Conservation (phyloP, 1,140 invertebrate species). For the Drosophila subobscura region DNA sequence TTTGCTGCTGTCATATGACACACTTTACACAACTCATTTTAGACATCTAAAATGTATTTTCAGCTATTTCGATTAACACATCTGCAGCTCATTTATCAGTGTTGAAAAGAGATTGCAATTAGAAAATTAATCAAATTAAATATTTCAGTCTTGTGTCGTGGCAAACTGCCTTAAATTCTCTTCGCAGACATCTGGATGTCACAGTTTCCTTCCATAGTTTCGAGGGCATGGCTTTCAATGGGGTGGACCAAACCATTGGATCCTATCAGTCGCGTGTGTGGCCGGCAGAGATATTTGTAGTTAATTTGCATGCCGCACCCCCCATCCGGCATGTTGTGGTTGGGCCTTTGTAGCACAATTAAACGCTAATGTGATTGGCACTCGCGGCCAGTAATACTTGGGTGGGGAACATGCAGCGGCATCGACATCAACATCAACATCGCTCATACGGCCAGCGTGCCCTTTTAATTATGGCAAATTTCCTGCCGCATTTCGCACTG, state of each 20-base stretch:
- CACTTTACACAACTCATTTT: too few relatives aligned
- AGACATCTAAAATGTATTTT: too few relatives aligned
- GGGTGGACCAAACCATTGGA: slow-evolving; percentile 1
- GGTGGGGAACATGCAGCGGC: neutral
- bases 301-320: slow-evolving; percentile 36
- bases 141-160: too few relatives aligned
- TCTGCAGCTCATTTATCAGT: too few relatives aligned
- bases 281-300: slow-evolving; percentile 26
- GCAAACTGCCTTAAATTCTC: too few relatives aligned
- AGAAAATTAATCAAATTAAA: too few relatives aligned
- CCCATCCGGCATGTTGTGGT: slow-evolving; percentile 35
- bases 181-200: too few relatives aligned
- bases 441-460: slow-evolving; percentile 12
- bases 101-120: too few relatives aligned
- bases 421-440: slow-evolving; percentile 1
- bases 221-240: neutral
- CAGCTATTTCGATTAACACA: too few relatives aligned
- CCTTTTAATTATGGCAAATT: slow-evolving; percentile 30
- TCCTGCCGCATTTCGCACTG: slow-evolving; percentile 31
- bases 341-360: slow-evolving; percentile 37
- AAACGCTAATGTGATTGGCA: slow-evolving; percentile 48
- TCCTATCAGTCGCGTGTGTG: neutral
- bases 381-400: slow-evolving; percentile 9
- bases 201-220: neutral
- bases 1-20: too few relatives aligned